Evolutionary conservation across 2,113 vertebrate genomes (phyloP).

Genomic region (Barnardius zonarius): DNA sequence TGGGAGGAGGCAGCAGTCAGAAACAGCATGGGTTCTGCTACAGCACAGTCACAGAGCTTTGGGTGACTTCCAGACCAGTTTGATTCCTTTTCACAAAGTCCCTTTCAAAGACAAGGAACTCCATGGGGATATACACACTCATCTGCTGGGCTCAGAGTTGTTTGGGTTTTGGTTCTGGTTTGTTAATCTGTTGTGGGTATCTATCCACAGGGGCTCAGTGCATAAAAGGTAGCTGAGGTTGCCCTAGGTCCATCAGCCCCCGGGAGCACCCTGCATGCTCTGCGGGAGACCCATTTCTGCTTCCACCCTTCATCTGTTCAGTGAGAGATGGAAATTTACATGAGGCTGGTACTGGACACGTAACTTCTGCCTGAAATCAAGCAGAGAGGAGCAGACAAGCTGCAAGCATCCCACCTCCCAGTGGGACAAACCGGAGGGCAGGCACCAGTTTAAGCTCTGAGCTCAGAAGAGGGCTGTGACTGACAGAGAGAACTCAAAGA

Average conservation of each 20-base stretch:
- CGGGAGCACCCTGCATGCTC: rapidly evolving
- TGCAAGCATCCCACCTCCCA: background rate
- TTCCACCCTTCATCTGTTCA: background rate
- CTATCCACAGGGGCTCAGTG: background rate
- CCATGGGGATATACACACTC: rapidly evolving
- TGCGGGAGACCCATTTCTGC: background rate
- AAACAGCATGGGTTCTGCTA: background rate
- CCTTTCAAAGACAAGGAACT: background rate
- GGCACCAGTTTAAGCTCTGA: background rate
- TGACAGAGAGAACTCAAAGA: background rate
- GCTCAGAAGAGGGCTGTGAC: background rate
- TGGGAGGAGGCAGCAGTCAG: background rate
- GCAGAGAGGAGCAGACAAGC: background rate
- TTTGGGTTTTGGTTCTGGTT: background rate
- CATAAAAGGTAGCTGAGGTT: background rate
- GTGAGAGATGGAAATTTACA: background rate
- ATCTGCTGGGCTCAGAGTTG: background rate
- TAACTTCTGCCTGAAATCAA: background rate
- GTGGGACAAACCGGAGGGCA: background rate
- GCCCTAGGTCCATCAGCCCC: background rate
- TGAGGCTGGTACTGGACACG: rapidly evolving
- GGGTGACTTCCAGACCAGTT: background rate
- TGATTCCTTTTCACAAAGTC: background rate
- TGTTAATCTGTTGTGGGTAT: background rate
- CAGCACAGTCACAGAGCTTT: background rate